Evolutionary conservation across 2,113 vertebrate species (phyloP).

Genomic region (Pelmatolapia mariae): DNA sequence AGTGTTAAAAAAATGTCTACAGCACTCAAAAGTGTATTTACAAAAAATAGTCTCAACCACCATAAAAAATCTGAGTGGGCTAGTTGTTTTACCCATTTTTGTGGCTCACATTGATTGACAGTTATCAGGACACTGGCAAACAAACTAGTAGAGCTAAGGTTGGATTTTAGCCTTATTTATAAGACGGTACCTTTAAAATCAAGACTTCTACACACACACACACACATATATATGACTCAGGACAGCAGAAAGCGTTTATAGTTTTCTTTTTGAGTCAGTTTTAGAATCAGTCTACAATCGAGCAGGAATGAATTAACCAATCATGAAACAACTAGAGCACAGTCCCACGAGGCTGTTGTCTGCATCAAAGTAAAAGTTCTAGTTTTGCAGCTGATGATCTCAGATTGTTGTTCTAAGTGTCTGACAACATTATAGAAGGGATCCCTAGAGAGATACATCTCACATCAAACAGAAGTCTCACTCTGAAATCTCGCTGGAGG

Average conservation of each 20-base stretch:
- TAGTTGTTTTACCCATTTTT: background rate
- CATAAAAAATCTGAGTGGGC: background rate
- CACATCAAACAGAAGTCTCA: background rate
- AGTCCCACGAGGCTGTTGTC: background rate
- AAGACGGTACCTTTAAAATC: background rate
- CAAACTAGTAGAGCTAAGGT: background rate
- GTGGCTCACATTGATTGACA: background rate
- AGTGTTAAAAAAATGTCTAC: fast-evolving
- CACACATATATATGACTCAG: fast-evolving
- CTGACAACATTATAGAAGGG: background rate
- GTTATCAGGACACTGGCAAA: background rate
- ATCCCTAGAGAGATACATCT: background rate
- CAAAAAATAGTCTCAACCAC: background rate
- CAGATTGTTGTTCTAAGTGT: background rate
- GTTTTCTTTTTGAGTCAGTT: background rate
- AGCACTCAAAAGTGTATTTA: background rate
- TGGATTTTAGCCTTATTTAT: background rate
- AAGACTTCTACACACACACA: background rate
- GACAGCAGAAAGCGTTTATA: background rate
- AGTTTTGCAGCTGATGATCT: background rate
- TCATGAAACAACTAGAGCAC: background rate
- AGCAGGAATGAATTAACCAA: background rate
- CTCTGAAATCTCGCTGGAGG: background rate
- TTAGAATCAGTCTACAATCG: background rate
- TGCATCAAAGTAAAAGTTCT: background rate